Evolutionary conservation across 2,113 vertebrate species (phyloP).

Genomic region (Pachycephala philippinensis): DNA sequence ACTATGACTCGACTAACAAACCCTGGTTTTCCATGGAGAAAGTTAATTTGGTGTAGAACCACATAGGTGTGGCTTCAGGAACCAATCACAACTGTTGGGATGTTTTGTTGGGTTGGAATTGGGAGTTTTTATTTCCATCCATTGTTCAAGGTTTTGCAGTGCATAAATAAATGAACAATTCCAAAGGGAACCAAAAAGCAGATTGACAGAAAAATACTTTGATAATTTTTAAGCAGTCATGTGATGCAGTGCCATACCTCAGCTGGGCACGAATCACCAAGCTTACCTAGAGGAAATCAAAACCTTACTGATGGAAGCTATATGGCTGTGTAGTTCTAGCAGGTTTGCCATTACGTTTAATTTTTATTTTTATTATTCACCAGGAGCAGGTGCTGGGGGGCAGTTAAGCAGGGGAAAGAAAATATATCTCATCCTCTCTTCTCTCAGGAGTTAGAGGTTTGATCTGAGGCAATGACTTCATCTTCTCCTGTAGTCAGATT

Average conservation of each 20-base stretch:
- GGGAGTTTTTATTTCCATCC: neutral
- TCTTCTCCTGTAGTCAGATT: neutral
- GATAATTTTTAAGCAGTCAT: neutral
- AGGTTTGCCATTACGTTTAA: neutral
- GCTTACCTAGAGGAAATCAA: neutral
- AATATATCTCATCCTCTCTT: neutral
- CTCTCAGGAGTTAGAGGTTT: neutral
- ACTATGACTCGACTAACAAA: accelerated
- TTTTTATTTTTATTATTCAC: neutral
- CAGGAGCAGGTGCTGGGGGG: neutral
- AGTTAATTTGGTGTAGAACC: neutral
- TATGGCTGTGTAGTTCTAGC: neutral
- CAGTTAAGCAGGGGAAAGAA: neutral
- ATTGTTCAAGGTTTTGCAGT: neutral
- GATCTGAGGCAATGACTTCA: neutral
- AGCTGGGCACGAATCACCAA: neutral
- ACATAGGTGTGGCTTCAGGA: neutral
- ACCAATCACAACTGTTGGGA: neutral
- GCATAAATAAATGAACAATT: neutral
- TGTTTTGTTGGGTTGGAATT: neutral
- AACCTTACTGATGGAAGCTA: neutral
- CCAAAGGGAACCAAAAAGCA: neutral
- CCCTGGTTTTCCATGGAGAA: neutral
- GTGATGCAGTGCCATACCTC: neutral
- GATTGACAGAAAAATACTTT: neutral